Evolutionary conservation across 2,888 invertebrate genomes (phyloP), one percentile per base, ranked within the genome.

Genomic region (Camptogramma bilineatum): DNA sequence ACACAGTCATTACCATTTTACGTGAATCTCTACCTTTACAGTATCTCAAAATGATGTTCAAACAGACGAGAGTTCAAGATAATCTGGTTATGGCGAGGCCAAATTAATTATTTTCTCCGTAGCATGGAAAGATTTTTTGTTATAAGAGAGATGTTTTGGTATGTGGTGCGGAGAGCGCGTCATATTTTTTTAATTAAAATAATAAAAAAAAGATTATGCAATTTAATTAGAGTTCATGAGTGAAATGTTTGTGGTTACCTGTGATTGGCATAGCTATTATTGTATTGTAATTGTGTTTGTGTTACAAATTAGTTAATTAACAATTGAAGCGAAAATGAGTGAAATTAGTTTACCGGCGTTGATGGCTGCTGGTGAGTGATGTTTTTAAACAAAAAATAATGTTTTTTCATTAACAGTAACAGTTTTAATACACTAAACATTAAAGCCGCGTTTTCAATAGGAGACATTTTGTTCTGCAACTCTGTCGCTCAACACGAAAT

Each of bases 311-410:
- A 39, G 13, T 39, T 9, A 39, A 39, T 39, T 39, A 39, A 39
- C 34, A 39, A 13, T 13, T 13, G 1, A 64, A 48, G 68, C 71
- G 52, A 77, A 68, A 53, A 82, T 82, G 82, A 82, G 81, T 79
- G 81, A 80, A 54, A 57, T 82, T 13, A 77, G 77, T 68, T 74
- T 81, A 61, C 75, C 78, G 0, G 71, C 74, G 7, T 70, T 81
- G 18, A 78, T 70, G 3, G 72, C 73, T 21, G 52, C 59, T 3
- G 75, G 82, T 82, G 21, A 72, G 81, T 21, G 7, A 4, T 34
- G 2, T 42, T 42, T 42, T 39, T 7, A 31, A 31, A 5, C 31
- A 9, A 24, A 24, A 2, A 24, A 24, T 24, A 24, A 24, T 24
- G 24, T 24, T 24, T 24, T 24, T 24, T n/a, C n/a, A n/a, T n/a